Percentiles rank a stretch among this genome's conserved stretches.
phyloP scores from a whole-genome alignment of 1,140 invertebrate species.

The Bombus balteatus region DNA sequence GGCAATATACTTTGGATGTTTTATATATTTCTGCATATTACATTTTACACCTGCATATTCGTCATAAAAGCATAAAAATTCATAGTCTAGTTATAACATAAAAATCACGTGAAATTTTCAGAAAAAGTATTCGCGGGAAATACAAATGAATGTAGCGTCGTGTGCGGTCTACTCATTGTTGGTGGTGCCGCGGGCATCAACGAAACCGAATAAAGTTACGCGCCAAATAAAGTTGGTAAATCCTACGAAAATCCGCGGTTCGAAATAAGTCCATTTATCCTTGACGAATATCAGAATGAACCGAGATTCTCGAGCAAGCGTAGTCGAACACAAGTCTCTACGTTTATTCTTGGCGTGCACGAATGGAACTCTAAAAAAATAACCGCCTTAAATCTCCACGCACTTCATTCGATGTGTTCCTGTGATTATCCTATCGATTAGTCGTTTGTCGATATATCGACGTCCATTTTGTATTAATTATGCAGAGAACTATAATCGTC shows the following conservation, averaged over 20 bases:
- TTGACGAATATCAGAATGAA: conserved; percentile 54
- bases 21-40: too few relatives aligned
- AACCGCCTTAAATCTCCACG: neutral
- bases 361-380: conserved; percentile 12
- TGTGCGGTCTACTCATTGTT: neutral
- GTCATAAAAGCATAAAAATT: neutral
- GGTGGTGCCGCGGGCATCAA: neutral
- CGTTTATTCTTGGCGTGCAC: conserved; percentile 36
- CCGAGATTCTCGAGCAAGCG: conserved; percentile 16
- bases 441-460: neutral
- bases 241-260: conserved; percentile 22
- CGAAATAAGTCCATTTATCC: conserved; percentile 50
- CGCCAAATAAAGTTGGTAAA: conserved; percentile 49
- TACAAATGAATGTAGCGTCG: neutral
- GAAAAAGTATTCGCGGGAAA: neutral
- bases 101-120: neutral
- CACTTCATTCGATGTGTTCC: neutral
- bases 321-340: conserved; percentile 13
- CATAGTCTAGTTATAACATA: neutral
- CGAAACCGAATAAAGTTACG: conserved; percentile 5
- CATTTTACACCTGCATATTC: too few relatives aligned
- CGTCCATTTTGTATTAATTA: neutral
- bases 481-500: neutral
- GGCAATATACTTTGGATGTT: too few relatives aligned
- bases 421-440: neutral